Conservation (phyloP, 2,113 vertebrate species). For the Actenoides lindsayi region DNA sequence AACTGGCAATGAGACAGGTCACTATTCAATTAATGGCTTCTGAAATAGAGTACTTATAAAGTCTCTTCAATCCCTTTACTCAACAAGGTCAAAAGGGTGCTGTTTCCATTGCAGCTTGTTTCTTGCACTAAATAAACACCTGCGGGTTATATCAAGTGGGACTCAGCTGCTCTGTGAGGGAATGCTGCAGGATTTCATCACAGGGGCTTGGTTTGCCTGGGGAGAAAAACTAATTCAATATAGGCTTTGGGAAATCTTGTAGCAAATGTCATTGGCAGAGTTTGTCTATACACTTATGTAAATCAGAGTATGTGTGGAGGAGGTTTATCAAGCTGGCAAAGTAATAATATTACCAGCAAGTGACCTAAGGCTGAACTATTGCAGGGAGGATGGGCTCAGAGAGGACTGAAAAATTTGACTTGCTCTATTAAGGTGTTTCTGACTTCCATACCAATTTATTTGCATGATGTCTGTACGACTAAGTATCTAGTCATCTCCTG, state of each 20-base stretch:
- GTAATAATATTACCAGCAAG: not conserved
- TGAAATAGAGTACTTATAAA: not conserved
- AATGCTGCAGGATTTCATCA: not conserved
- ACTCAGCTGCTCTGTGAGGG: not conserved
- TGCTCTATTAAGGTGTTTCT: not conserved
- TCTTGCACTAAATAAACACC: not conserved
- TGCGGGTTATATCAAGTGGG: not conserved
- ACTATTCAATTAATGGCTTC: not conserved
- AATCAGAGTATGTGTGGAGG: not conserved
- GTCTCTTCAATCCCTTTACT: not conserved
- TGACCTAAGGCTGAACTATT: not conserved
- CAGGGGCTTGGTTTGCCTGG: not conserved
- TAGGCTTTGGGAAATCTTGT: not conserved
- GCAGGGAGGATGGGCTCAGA: not conserved
- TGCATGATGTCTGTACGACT: not conserved
- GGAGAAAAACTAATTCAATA: not conserved
- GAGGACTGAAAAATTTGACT: not conserved
- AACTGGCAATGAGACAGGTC: not conserved
- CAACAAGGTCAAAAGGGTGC: not conserved
- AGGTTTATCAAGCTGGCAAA: not conserved
- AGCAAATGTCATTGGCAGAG: not conserved
- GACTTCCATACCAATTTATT: not conserved
- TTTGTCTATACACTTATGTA: not conserved
- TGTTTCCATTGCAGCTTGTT: not conserved
- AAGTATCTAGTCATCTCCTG: not conserved